Percentiles rank a stretch among this genome's conserved stretches.
Evolutionary conservation across 64 coral and sea anemone species (phyloP).

Genomic region (Catalaphyllia jardinei): DNA sequence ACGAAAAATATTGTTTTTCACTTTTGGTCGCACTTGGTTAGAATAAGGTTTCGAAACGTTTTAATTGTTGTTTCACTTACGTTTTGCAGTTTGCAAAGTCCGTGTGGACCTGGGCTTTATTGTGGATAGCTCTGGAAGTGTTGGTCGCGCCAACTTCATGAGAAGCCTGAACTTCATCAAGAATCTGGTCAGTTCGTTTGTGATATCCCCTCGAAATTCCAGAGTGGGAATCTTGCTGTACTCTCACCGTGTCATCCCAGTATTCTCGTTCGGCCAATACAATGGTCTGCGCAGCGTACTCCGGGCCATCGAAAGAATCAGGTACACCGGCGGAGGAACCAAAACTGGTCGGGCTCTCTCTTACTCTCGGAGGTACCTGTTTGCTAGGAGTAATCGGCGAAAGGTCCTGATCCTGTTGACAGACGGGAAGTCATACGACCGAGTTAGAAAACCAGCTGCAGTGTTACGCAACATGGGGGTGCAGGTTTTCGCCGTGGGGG

Average conservation of each 20-base stretch:
- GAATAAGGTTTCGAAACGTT: neutral
- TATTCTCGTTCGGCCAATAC: slow-evolving; percentile 62
- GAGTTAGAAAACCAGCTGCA: slow-evolving; percentile 11
- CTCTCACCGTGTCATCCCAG: slow-evolving; percentile 35
- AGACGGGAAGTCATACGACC: slow-evolving; percentile 66
- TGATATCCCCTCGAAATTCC: slow-evolving; percentile 66
- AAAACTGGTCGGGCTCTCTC: slow-evolving; percentile 68
- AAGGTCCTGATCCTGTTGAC: slow-evolving; percentile 59
- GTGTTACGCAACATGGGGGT: slow-evolving; percentile 32
- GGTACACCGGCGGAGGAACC: slow-evolving; percentile 63
- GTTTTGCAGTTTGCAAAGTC: slow-evolving; percentile 59
- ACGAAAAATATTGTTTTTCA: neutral
- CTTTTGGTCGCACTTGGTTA: neutral
- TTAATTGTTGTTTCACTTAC: neutral
- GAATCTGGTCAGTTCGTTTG: slow-evolving; percentile 73
- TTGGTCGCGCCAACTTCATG: slow-evolving; percentile 71
- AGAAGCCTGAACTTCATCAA: slow-evolving; percentile 69
- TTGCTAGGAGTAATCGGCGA: slow-evolving; percentile 53
- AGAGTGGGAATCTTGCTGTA: slow-evolving; percentile 70
- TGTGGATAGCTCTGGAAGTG: slow-evolving; percentile 84
- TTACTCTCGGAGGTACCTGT: slow-evolving; percentile 46
- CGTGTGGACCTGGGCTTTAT: slow-evolving; percentile 77
- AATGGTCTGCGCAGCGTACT: slow-evolving; percentile 39
- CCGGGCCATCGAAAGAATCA: slow-evolving; percentile 52
- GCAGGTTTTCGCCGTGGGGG: slow-evolving; percentile 51